A percentile compares a stretch with the other conserved stretches of the same genome.
Conservation (phyloP, 2,888 invertebrate genomes). For the Melanophora roralis region DNA sequence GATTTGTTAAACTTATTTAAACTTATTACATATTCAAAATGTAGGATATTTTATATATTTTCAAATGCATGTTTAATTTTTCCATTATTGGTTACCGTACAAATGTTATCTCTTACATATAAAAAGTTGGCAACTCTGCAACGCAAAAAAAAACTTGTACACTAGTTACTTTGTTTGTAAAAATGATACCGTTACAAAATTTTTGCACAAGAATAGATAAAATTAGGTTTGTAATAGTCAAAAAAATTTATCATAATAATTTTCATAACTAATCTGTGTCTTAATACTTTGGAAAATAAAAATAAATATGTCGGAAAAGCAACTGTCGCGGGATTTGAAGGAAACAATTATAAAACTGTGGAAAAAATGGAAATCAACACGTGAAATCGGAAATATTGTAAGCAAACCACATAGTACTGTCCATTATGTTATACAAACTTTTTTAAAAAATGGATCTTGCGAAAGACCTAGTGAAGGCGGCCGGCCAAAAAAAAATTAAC, state of each 20-base stretch:
- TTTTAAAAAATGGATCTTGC: not conserved
- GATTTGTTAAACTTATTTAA: too few species aligned
- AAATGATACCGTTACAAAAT: constrained; percentile 15
- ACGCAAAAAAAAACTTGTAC: constrained; percentile 8
- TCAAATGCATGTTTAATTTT: too few species aligned
- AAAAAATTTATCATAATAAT: too few species aligned
- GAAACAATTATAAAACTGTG: constrained; percentile 7
- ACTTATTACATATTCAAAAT: too few species aligned
- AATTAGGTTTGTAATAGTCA: not conserved
- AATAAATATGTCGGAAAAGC: not conserved
- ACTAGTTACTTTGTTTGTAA: not conserved
- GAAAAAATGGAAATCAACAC: constrained; percentile 6
- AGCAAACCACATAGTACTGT: constrained; percentile 5
- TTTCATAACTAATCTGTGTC: constrained; percentile 1
- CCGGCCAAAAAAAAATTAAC: not conserved
- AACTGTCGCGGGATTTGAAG: too few species aligned
- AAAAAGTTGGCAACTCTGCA: too few species aligned
- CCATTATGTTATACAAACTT: constrained; percentile 5
- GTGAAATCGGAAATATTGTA: not conserved
- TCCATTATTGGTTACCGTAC: too few species aligned
- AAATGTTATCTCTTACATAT: too few species aligned
- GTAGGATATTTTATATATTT: too few species aligned
- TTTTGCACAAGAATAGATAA: not conserved
- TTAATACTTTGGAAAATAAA: not conserved
- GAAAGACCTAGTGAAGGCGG: constrained; percentile 7